These are phyloP conservation scores for Zeugodacus cucurbitae DNA, from an alignment of 1,140 invertebrate species.

Conservation along the genomic window DNA sequence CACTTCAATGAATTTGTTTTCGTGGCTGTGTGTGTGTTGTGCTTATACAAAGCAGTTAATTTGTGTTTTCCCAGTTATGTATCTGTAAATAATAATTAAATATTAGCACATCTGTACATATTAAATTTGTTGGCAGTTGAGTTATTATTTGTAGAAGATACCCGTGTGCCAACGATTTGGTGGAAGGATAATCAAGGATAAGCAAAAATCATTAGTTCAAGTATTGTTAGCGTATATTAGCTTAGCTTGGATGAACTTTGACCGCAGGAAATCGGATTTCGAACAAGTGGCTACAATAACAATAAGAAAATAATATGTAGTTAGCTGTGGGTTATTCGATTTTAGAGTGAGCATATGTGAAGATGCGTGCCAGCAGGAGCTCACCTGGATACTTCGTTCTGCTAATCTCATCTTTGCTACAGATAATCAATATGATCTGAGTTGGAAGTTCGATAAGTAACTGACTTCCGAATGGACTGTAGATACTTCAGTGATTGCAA, in stretches of 20 bases:
- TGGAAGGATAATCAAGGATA: background rate
- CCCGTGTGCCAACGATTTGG: background rate
- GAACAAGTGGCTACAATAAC: no score
- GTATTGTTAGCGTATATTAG: background rate
- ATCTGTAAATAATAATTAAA: slow-evolving; percentile 29
- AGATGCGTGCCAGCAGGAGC: no score
- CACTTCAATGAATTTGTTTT: background rate
- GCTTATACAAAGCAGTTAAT: background rate
- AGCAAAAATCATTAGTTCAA: background rate
- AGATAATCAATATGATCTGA: no score
- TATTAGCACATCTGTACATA: slow-evolving; percentile 29
- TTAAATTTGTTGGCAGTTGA: background rate
- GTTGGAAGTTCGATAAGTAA: no score
- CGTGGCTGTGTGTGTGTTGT: background rate
- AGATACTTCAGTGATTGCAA: no score
- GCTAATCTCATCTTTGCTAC: no score
- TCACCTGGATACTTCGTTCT: no score
- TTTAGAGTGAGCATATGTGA: no score
- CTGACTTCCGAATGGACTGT: no score
- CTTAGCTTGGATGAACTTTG: background rate
- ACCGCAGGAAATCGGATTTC: background rate
- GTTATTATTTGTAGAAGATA: background rate
- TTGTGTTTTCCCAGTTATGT: background rate
- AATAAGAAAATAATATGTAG: no score
- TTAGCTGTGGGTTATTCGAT: no score